Base-by-base conservation (phyloP, 2,797 vertebrate genomes). In the Enteromius radiatus region DNA sequence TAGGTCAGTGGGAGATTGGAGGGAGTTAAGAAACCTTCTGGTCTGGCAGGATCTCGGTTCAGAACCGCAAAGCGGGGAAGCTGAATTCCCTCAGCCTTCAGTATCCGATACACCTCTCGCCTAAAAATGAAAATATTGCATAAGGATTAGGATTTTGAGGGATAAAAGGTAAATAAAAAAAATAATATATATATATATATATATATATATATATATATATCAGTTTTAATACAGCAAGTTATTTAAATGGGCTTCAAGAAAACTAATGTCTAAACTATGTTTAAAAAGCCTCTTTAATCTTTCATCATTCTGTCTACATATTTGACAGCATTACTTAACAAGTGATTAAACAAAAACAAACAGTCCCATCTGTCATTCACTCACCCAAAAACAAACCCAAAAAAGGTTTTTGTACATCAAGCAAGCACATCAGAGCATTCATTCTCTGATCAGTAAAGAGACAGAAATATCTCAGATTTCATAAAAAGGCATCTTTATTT, bases 11-110 rank as follows among this genome's bases (percentile, higher is more conserved):
- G 28, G 36, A 78, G 73, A 19, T 38, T 26, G 59, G 9, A 7
- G 23, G 15, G 67, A n/a, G 76, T n/a, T 52, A 33, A 87, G 87
- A 86, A 41, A 97, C 96, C 96, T 91, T 96, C 94, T 11, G 96
- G 96, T 88, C 95, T 95, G 87, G 96, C 95, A 87, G 96, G 96
- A 89, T 97, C 96, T 84, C 96, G 91, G 88, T 97, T 97, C 78
- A 97, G 92, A 88, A 97, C 93, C 61, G 96, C 96, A 28, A 95
- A 97, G 81, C 96, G 95, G 85, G 96, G 96, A 88, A 97, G 95
- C 78, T 96, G 93, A 89, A 97, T 96, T 28, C 96, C 96, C 91
- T 97, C 96, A 64, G 95, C 94, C 88, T 96, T 95, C 80, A 97
- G 93, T 88, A 97, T 97, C 73, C 94, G 88, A 70, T 97, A 97